phyloP scores from a whole-genome alignment of 2,113 vertebrate genomes.

The Brevimyrus niger region DNA sequence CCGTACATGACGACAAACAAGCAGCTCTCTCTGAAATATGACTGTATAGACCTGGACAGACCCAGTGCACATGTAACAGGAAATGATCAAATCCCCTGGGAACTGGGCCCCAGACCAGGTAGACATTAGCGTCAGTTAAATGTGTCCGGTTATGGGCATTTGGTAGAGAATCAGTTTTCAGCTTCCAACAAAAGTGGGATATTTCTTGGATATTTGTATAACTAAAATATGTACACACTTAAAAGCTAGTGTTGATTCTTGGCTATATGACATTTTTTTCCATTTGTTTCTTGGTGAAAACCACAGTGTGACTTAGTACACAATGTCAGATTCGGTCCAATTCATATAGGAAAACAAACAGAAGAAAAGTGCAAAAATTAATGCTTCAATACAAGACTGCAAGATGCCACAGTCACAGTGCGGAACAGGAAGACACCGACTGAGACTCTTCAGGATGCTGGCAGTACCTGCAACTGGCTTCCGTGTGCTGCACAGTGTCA shows the following conservation, averaged over 20 bases:
- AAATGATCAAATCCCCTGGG: neutral
- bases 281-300: neutral
- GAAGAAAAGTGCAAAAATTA: neutral
- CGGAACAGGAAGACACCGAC: neutral
- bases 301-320: neutral
- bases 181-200: neutral
- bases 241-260: neutral
- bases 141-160: neutral
- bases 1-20: neutral
- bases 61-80: neutral
- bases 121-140: neutral
- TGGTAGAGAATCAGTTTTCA: neutral
- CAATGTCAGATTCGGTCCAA: neutral
- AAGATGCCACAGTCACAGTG: neutral
- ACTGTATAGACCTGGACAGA: neutral
- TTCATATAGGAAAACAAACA: neutral
- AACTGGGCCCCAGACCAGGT: neutral
- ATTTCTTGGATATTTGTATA: neutral
- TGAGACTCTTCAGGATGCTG: conserved; percentile 68
- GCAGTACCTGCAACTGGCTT: conserved; percentile 73
- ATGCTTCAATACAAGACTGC: neutral
- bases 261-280: neutral
- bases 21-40: neutral
- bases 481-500: conserved; percentile 50
- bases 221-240: neutral